phyloP scores from a whole-genome alignment of 2,797 vertebrate genomes.

The Alectoris magna region DNA sequence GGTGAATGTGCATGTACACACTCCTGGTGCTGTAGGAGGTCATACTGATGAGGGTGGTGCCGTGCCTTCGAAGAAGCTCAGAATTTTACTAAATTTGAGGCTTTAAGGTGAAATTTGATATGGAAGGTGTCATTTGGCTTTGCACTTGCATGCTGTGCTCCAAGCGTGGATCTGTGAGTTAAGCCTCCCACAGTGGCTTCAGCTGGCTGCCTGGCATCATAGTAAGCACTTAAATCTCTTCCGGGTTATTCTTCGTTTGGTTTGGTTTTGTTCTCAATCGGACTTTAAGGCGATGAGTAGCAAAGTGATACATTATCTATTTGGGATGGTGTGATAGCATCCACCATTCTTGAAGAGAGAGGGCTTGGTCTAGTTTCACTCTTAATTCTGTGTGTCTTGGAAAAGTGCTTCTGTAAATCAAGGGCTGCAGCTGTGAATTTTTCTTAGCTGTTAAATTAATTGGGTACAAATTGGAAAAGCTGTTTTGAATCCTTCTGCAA shows the following conservation, averaged over 20 bases:
- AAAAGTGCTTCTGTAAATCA: neutral
- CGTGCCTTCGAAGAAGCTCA: neutral
- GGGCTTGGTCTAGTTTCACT: neutral
- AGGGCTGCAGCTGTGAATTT: neutral
- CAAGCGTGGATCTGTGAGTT: accelerated
- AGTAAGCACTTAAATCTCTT: neutral
- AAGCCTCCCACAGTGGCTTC: neutral
- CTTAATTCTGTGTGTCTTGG: neutral
- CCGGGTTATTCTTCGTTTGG: too few species aligned
- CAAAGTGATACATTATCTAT: neutral
- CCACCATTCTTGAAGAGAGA: neutral
- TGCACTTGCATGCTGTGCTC: neutral
- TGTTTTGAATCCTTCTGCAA: neutral
- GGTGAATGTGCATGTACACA: neutral
- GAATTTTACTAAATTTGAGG: neutral
- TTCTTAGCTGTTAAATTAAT: neutral
- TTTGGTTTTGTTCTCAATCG: neutral
- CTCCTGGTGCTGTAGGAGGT: accelerated
- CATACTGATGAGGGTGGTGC: neutral
- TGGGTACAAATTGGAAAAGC: neutral
- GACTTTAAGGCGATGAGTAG: neutral
- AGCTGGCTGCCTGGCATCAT: neutral
- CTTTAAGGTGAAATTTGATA: neutral
- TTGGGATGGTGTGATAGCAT: neutral
- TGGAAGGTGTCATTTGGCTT: neutral